phyloP scores from a whole-genome alignment of 2,888 invertebrate species.

The Mellilla xanthometata region DNA sequence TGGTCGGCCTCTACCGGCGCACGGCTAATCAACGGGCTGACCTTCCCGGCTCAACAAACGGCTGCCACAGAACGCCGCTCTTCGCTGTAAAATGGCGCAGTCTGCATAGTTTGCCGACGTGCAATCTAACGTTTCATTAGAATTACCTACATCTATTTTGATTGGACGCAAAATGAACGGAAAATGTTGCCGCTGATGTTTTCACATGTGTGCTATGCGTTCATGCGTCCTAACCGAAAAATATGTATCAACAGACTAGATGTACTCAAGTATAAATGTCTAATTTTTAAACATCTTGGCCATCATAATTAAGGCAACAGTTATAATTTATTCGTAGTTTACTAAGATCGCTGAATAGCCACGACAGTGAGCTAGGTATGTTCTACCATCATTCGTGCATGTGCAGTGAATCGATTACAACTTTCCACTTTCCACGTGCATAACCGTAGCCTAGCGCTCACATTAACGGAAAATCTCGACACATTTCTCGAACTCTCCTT shows the following conservation, averaged over 20 bases:
- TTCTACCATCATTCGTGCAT: conserved; percentile 66
- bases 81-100: conserved; percentile 47
- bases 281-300: too few relatives aligned
- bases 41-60: conserved; percentile 76
- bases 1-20: conserved; percentile 79
- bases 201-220: too few relatives aligned
- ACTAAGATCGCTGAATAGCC: conserved; percentile 22
- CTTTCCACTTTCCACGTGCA: conserved; percentile 79
- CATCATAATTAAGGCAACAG: too few relatives aligned
- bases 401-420: conserved; percentile 77
- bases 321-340: too few relatives aligned
- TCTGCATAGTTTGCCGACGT: conserved; percentile 35
- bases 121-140: conserved; percentile 35
- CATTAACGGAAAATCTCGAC: conserved; percentile 76
- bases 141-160: conserved; percentile 29
- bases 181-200: conserved; percentile 5
- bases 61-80: conserved; percentile 47
- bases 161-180: conserved; percentile 16
- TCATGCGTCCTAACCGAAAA: too few relatives aligned
- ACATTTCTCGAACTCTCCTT: conserved; percentile 69
- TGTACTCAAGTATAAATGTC: too few relatives aligned
- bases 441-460: conserved; percentile 49
- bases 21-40: conserved; percentile 80
- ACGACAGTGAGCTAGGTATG: conserved; percentile 31
- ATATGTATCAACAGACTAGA: too few relatives aligned